Conservation (phyloP, 2,797 vertebrate species). For the Eremophila alpestris region DNA sequence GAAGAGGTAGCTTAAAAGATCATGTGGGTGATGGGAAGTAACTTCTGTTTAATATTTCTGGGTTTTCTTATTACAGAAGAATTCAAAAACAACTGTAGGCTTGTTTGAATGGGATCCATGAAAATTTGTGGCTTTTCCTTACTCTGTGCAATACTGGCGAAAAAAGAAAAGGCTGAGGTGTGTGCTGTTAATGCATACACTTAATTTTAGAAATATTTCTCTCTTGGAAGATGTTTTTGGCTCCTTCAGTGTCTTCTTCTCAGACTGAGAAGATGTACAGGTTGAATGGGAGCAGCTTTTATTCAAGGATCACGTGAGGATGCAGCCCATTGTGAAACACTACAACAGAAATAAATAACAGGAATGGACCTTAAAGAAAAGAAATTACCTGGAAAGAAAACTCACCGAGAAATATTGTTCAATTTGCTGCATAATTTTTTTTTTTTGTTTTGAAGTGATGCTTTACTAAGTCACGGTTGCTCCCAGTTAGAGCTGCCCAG, state of each 20-base stretch:
- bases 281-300: not conserved
- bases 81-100: not conserved
- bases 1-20: not conserved
- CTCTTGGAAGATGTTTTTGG: constrained; percentile 8
- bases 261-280: not conserved
- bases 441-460: not conserved
- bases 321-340: not conserved
- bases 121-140: not conserved
- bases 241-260: constrained; percentile 10
- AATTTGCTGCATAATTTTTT: not conserved
- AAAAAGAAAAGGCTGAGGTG: not conserved
- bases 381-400: constrained; percentile 6
- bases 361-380: not conserved
- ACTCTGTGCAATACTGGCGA: not conserved
- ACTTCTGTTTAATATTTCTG: not conserved
- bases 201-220: not conserved
- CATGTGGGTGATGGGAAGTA: not conserved
- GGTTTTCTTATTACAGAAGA: not conserved
- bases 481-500: constrained; percentile 57
- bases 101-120: not conserved
- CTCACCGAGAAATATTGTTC: constrained; percentile 11
- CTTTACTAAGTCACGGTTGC: constrained; percentile 32
- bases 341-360: not conserved
- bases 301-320: not conserved
- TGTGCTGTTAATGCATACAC: not conserved